Evolutionary conservation across 2,113 vertebrate species (phyloP).

Genomic region (Hymenochirus boettgeri): DNA sequence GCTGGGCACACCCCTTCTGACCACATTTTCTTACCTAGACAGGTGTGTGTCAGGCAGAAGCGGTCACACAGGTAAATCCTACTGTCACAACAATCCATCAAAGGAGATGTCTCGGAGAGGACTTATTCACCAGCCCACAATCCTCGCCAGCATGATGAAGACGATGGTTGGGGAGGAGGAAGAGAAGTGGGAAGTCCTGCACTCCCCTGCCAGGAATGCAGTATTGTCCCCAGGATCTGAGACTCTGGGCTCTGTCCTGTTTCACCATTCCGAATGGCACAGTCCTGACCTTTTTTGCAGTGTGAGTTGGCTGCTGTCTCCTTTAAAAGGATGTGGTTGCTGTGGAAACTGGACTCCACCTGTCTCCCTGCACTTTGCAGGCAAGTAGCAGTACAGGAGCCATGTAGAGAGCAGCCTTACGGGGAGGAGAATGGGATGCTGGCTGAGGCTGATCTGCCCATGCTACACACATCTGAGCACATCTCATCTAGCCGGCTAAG

Average conservation of each 20-base stretch:
- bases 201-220: neutral
- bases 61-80: conserved; percentile 23
- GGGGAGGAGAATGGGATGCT: conserved; percentile 33
- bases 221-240: conserved; percentile 41
- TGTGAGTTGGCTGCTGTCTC: conserved; percentile 60
- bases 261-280: conserved; percentile 33
- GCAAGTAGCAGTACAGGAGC: conserved; percentile 10
- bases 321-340: conserved; percentile 72
- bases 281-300: conserved; percentile 73
- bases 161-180: neutral
- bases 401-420: conserved; percentile 22
- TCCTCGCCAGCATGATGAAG: conserved; percentile 8
- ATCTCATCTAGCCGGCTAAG: neutral
- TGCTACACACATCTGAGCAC: neutral
- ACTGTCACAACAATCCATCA: conserved; percentile 44
- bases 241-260: conserved; percentile 47
- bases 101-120: conserved; percentile 28
- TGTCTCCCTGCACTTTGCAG: conserved; percentile 60
- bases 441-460: neutral
- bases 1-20: neutral
- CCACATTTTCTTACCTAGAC: conserved; percentile 54
- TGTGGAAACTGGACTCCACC: conserved; percentile 87
- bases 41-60: conserved; percentile 40
- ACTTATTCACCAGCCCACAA: neutral
- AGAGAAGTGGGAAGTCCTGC: conserved; percentile 9